phyloP scores from a whole-genome alignment of 2,113 vertebrate genomes.

The Holacanthus passer region DNA sequence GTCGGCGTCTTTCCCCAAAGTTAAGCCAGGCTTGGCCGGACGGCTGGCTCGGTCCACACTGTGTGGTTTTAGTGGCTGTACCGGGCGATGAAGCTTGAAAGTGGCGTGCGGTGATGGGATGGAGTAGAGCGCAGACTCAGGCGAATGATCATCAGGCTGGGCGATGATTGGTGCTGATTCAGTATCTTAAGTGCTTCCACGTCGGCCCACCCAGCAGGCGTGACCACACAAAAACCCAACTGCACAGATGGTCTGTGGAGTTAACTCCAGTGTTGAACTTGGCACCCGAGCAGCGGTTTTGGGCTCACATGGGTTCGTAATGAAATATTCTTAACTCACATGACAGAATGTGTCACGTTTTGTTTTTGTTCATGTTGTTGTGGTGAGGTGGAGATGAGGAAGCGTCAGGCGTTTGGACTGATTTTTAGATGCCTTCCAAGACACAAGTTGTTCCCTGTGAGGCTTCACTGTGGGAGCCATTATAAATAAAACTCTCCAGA shows the following conservation, averaged over 20 bases:
- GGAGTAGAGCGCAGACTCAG: constrained; percentile 7
- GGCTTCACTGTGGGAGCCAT: constrained; percentile 21
- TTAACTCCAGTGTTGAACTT: neutral
- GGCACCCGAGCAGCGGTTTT: constrained; percentile 23
- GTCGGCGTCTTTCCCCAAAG: constrained; percentile 33
- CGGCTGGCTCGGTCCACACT: constrained; percentile 28
- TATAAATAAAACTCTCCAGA: constrained; percentile 17
- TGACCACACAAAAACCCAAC: constrained; percentile 63
- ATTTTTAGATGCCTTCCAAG: constrained; percentile 38
- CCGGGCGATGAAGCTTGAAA: constrained; percentile 56
- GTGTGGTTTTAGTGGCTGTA: constrained; percentile 65
- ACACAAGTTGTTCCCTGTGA: constrained; percentile 10
- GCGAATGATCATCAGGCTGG: constrained; percentile 31
- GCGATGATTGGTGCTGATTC: constrained; percentile 73
- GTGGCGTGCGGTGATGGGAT: constrained; percentile 36
- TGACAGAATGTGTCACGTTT: constrained; percentile 47
- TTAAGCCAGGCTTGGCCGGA: constrained; percentile 42
- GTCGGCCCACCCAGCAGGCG: constrained; percentile 72
- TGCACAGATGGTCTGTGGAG: constrained; percentile 48
- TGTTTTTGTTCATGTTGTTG: constrained; percentile 62
- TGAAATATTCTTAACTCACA: constrained; percentile 50
- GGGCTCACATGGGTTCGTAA: constrained; percentile 24
- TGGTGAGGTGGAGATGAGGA: constrained; percentile 40
- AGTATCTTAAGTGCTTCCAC: constrained; percentile 62
- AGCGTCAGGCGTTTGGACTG: constrained; percentile 7